Base-by-base conservation (phyloP, 1,140 invertebrate species). In the Lutraria rhynchaena region DNA sequence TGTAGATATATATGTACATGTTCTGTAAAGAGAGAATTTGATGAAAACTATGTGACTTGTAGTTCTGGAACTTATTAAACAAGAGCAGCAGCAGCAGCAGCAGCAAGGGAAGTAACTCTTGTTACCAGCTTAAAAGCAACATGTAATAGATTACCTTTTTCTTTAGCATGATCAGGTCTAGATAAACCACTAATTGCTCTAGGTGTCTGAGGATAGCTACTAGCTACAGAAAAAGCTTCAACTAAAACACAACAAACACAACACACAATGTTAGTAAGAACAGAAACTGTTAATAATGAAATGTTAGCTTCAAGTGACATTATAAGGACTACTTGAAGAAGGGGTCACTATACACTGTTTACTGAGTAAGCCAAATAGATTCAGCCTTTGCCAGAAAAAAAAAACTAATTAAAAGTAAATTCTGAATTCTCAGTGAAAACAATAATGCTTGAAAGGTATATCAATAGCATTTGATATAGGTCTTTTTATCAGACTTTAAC, bases 221-320 rank as follows among this genome's bases (percentile, higher is more conserved):
- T 57, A 73, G 51, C 73, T 76, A 76, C 44, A 29, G 73, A 76
- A 15, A 63, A 27, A 35, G 24, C 73, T 49, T 76, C 73, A 37
- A 76, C 73, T 76, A 76, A 27, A 76, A 76, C 31, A 29, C 31
- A 51, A 35, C 49, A 58, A 41, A 27, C 29, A 37, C 49, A 73
- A n/a, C 3, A 3, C 24, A 19, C 35, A 44, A 63, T 33, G 31
- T 60, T 58, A 58, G 55, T 29, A 58, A 29, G 5, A 58, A n/a
- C 4, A 29, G 29, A 17, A 19, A 31, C 24, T 29, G 3, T 29
- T 3, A 22, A 27, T 58, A 58, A 17, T 29, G 33, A 3, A 31
- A 58, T 58, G 2, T 58, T 13, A 58, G 33, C 27, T 29, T 31
- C 7, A 29, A 58, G 57, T 27, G 22, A 58, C 22, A 58, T 3